A percentile compares a stretch with the other conserved stretches of the same genome.
phyloP scores from a whole-genome alignment of 92 coral and sea anemone genomes.

The Pocillopora meandrina region DNA sequence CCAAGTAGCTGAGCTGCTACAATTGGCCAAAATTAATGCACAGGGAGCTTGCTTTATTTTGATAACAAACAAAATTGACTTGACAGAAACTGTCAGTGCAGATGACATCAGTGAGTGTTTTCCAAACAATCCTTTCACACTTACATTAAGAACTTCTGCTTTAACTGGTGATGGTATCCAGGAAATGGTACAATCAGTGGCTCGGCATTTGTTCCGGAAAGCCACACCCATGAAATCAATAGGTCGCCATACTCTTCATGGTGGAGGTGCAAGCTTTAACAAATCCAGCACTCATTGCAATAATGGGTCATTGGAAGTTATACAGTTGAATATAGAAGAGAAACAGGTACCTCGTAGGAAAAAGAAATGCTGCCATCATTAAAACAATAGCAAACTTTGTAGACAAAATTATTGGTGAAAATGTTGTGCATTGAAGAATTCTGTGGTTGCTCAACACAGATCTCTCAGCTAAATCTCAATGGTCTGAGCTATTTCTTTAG shows the following conservation, averaged over 20 bases:
- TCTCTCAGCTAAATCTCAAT: no score
- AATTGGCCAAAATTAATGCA: constrained; percentile 47
- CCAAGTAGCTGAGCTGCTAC: constrained; percentile 2
- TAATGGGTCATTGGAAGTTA: background rate
- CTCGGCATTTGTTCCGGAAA: constrained; percentile 3
- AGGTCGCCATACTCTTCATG: background rate
- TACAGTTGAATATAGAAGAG: constrained; percentile 13
- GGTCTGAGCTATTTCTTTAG: no score
- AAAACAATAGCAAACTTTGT: background rate
- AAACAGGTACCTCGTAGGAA: background rate
- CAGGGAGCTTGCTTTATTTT: constrained; percentile 65
- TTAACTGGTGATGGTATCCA: constrained; percentile 70
- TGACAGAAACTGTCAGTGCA: constrained; percentile 48
- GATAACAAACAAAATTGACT: constrained; percentile 81
- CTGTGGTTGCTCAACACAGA: background rate
- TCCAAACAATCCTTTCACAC: constrained; percentile 25
- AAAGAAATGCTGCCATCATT: constrained; percentile 10
- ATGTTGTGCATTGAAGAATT: background rate
- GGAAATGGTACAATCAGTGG: constrained; percentile 49
- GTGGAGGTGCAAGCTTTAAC: no score
- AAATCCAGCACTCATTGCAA: background rate
- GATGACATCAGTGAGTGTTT: constrained; percentile 24
- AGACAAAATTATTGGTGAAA: background rate
- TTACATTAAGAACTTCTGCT: constrained; percentile 73
- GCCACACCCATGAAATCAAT: constrained; percentile 40